These are phyloP conservation scores for Cosmorhoe ocellata DNA, from an alignment of 2,888 invertebrate species.

Conservation along the genomic window DNA sequence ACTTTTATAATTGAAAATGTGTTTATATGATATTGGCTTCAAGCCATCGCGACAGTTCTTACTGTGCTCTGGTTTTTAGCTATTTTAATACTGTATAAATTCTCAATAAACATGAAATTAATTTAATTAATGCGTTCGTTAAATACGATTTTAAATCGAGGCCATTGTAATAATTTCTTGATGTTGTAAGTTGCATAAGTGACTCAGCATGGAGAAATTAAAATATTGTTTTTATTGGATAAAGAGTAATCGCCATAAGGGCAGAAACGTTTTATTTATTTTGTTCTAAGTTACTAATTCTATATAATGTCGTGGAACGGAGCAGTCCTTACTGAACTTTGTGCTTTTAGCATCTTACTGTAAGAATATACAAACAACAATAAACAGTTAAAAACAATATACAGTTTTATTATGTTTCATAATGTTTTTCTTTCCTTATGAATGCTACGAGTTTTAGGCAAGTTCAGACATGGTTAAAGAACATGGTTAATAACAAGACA, in stretches of 20 bases:
- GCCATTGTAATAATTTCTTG: slow-evolving; percentile 75
- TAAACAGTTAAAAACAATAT: slow-evolving; percentile 57
- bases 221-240: slow-evolving; percentile 56
- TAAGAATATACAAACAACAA: slow-evolving; percentile 68
- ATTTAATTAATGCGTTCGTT: slow-evolving; percentile 32
- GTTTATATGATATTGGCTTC: slow-evolving; percentile 4
- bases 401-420: slow-evolving; percentile 9
- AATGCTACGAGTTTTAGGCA: too few relatives aligned
- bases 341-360: slow-evolving; percentile 72
- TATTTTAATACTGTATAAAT: slow-evolving; percentile 17
- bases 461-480: too few relatives aligned
- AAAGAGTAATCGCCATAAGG: slow-evolving; percentile 64
- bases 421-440: too few relatives aligned
- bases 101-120: slow-evolving; percentile 13
- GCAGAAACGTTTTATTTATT: slow-evolving; percentile 79
- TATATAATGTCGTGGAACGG: slow-evolving; percentile 70
- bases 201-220: slow-evolving; percentile 75
- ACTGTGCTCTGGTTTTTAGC: slow-evolving; percentile 10
- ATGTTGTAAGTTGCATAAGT: slow-evolving; percentile 70
- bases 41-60: slow-evolving; percentile 11
- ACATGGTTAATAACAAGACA: too few relatives aligned
- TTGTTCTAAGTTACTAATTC: slow-evolving; percentile 78
- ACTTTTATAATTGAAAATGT: slow-evolving; percentile 20
- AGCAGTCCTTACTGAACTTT: slow-evolving; percentile 67
- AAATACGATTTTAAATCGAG: slow-evolving; percentile 73